phyloP scores from a whole-genome alignment of 1,140 invertebrate genomes.

The Drosophila tristis region DNA sequence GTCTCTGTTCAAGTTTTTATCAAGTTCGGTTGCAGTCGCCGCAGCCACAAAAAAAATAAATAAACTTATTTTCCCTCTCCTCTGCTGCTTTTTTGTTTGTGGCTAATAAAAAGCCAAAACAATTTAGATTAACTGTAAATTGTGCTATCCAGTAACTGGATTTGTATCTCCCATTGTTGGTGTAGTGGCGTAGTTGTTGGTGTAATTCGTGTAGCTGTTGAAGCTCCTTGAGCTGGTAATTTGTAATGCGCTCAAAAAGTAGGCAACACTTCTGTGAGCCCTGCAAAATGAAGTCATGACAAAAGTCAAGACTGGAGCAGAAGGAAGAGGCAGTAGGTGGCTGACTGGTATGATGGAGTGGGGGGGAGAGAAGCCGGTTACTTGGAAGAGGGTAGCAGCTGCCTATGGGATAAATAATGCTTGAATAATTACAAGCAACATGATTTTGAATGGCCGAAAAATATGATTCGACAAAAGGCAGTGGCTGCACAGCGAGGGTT shows the following conservation, averaged over 20 bases:
- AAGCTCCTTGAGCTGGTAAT: conserved; percentile 54
- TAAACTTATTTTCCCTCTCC: conserved; percentile 58
- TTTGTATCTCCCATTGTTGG: conserved; percentile 26
- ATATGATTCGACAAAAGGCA: conserved; percentile 8
- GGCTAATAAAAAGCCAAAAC: conserved; percentile 77
- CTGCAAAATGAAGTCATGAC: conserved; percentile 61
- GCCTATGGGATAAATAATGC: conserved; percentile 70
- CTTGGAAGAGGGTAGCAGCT: conserved; percentile 40
- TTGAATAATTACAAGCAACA: conserved; percentile 76
- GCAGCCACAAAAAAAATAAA: conserved; percentile 78
- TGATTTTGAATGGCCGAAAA: conserved; percentile 57
- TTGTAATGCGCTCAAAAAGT: conserved; percentile 66
- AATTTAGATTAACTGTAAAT: conserved; percentile 83
- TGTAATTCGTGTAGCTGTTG: conserved; percentile 22
- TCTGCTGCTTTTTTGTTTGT: conserved; percentile 30
- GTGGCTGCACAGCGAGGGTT: background rate
- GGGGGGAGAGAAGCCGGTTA: background rate
- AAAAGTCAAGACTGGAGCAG: conserved; percentile 2
- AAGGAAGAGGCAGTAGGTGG: background rate
- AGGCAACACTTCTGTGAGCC: conserved; percentile 74
- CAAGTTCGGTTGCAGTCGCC: conserved; percentile 74
- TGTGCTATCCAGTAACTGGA: conserved; percentile 74
- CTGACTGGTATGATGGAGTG: background rate
- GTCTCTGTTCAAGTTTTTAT: conserved; percentile 67
- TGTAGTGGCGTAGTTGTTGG: conserved; percentile 19